Conservation (phyloP, 2,113 vertebrate genomes). For the Gasterosteus nipponicus region DNA sequence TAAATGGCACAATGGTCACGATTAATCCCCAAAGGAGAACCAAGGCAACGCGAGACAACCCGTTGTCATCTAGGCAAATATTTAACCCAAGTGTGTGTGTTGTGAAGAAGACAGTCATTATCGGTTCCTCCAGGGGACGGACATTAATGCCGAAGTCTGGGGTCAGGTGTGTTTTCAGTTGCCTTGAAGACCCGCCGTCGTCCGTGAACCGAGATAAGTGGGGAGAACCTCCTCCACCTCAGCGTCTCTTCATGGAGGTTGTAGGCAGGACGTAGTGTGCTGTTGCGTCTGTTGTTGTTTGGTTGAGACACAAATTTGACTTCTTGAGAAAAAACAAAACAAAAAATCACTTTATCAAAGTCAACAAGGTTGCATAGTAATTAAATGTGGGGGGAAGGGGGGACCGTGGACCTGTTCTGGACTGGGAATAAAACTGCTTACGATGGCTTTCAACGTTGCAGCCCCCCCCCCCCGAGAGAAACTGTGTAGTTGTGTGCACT, state of each 20-base stretch:
- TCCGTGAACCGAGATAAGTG: slow-evolving; percentile 11
- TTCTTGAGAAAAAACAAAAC: background rate
- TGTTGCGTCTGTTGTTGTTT: slow-evolving; percentile 44
- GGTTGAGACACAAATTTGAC: slow-evolving; percentile 31
- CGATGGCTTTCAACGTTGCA: background rate
- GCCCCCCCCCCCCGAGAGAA: background rate
- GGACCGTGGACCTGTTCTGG: background rate
- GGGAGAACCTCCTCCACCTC: slow-evolving; percentile 13
- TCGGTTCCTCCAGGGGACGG: slow-evolving; percentile 37
- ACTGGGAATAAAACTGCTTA: no score
- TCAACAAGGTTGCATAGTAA: slow-evolving; percentile 56
- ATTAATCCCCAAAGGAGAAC: background rate
- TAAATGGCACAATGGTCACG: background rate
- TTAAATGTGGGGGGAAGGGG: slow-evolving; percentile 33
- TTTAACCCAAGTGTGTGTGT: slow-evolving; percentile 1
- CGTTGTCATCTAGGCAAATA: background rate
- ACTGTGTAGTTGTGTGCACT: background rate
- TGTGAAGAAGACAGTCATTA: slow-evolving; percentile 13
- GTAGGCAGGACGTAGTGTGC: slow-evolving; percentile 9
- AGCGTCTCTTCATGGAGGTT: slow-evolving; percentile 9
- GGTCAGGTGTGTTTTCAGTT: slow-evolving; percentile 55
- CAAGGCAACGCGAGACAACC: background rate
- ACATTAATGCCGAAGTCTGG: slow-evolving; percentile 9
- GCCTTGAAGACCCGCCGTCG: slow-evolving; percentile 17
- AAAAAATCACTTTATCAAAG: slow-evolving; percentile 18